Conservation (phyloP, 2,888 invertebrate species). For the Drosophila yooni region DNA sequence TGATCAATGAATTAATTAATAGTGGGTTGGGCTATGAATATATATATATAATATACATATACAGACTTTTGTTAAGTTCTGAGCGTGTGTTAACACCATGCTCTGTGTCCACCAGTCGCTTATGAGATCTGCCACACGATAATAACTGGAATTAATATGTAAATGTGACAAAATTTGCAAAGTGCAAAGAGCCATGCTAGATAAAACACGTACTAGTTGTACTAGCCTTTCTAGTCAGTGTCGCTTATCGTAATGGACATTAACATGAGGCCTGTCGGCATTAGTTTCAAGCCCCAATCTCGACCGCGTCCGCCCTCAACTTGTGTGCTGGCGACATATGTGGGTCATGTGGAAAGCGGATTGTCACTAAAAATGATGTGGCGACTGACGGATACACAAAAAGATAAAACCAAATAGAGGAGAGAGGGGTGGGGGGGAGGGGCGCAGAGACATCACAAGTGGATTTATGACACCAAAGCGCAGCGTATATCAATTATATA, state of each 20-base stretch:
- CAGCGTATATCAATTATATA: conserved; percentile 21
- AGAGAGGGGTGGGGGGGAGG: not conserved
- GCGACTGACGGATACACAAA: conserved; percentile 14
- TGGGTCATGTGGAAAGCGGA: conserved; percentile 27
- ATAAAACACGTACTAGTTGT: conserved; percentile 14
- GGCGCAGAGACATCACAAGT: conserved; percentile 9
- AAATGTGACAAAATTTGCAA: conserved; percentile 11
- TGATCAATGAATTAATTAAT: not conserved
- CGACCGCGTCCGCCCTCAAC: not conserved
- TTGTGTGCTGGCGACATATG: conserved; percentile 18
- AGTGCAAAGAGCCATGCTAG: conserved; percentile 2
- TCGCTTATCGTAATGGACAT: conserved; percentile 43
- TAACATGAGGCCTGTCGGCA: conserved; percentile 41
- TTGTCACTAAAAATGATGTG: conserved; percentile 32
- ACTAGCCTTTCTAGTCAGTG: not conserved
- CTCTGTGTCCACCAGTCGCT: not conserved
- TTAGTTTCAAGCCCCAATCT: conserved; percentile 22
- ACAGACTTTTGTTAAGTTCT: not conserved
- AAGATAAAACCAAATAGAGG: conserved; percentile 14
- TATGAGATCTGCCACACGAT: not conserved
- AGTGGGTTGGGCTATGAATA: not conserved
- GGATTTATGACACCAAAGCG: conserved; percentile 36
- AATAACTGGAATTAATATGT: not conserved
- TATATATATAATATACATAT: not conserved
- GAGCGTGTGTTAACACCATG: not conserved